These are phyloP conservation scores for Clarias macrocephalus DNA, from an alignment of 2,113 vertebrate species.

Conservation along the genomic window DNA sequence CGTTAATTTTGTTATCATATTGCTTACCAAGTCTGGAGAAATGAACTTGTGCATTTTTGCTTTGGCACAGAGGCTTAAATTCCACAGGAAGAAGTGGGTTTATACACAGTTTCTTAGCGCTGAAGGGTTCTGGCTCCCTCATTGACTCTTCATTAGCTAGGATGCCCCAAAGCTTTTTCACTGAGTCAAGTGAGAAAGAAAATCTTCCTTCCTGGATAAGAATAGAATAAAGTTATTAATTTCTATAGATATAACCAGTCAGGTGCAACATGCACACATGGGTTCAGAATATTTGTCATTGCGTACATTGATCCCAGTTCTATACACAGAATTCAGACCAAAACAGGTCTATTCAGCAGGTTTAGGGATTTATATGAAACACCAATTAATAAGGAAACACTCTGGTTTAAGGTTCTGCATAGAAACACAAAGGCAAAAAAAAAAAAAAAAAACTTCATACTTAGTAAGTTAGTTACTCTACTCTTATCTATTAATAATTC, in stretches of 20 bases:
- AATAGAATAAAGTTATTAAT: neutral
- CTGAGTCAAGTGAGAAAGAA: conserved; percentile 45
- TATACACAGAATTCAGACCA: neutral
- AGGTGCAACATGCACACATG: neutral
- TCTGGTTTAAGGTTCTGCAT: neutral
- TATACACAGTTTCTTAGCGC: conserved; percentile 28
- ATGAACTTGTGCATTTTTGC: conserved; percentile 16
- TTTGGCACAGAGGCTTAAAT: conserved; percentile 46
- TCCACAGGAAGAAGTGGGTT: conserved; percentile 38
- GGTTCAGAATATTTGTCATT: neutral
- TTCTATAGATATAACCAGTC: neutral
- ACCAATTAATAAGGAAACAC: neutral
- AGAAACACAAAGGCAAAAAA: neutral
- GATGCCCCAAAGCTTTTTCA: conserved; percentile 44
- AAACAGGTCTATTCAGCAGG: neutral
- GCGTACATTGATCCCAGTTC: neutral
- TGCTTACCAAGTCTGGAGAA: conserved; percentile 52
- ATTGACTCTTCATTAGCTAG: neutral
- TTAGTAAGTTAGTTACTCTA: neutral
- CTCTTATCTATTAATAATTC: neutral
- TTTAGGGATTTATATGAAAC: neutral
- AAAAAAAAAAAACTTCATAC: neutral
- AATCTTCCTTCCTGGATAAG: conserved; percentile 45
- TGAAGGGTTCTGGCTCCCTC: neutral
- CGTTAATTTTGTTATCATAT: too few species aligned